Evolutionary conservation across 2,113 vertebrate species (phyloP), one percentile per base, ranked within the genome.

Genomic region (Hassar affinis): DNA sequence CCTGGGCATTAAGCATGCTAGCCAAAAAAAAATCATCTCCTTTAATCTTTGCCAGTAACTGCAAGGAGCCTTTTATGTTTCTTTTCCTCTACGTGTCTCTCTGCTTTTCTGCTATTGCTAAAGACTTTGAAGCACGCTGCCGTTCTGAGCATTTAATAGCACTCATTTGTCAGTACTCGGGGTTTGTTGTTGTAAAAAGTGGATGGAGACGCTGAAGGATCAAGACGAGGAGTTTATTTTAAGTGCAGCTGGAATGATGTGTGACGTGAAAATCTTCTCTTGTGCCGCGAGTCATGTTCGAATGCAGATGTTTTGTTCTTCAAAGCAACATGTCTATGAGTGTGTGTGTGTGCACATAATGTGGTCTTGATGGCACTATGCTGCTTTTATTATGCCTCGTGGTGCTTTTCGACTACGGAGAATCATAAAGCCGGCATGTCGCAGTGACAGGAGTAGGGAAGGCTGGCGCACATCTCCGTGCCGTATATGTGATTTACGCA

Each of bases 11-110:
- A 88, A 42, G 84, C 83, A 87, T 85, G 78, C 85, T 42, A 79
- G 76, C 81, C 83, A 85, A 86, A 78, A 85, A 86, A 78, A 88
- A 86, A 84, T 85, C 78, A 66, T 84, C 83, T 86, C 83, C 80
- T 89, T 89, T 89, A 89, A 87, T 89, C 87, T 88, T 86, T 49
- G 57, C 64, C 64, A 87, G 85, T 79, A 84, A 80, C 71, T 62
- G 71, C 59, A 45, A 84, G 86, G 78, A 84, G 81, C 35, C 86
- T 86, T 87, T 88, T 78, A 84, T 88, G 86, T 81, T 8, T 82
- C 81, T 84, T 54, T 78, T 75, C 38, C 56, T 81, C 47, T 33
- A 57, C 80, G 69, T 57, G 35, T 84, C 59, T 81, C 64, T 81
- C 35, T 47, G 74, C 54, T 69, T 78, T 81, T 81, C 82, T 38